Conservation (phyloP, 2,797 vertebrate genomes). For the Tangara arthus region DNA sequence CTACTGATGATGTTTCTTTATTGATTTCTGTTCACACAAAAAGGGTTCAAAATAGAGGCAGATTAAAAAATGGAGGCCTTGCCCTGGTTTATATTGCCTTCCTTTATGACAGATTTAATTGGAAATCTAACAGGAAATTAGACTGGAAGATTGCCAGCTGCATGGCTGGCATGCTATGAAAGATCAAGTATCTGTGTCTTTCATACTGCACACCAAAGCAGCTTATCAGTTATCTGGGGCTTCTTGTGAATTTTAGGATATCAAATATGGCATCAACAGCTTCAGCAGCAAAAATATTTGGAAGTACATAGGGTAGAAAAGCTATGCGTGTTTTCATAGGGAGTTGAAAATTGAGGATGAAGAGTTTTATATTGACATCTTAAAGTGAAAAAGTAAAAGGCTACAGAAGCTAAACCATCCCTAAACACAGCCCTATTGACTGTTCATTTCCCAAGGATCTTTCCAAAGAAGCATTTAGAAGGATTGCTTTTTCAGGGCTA, state of each 20-base stretch:
- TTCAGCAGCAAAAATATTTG: neutral
- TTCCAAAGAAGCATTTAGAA: neutral
- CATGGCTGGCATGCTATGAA: neutral
- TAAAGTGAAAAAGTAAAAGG: neutral
- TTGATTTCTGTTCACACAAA: neutral
- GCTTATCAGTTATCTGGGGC: neutral
- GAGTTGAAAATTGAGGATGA: neutral
- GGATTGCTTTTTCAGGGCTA: neutral
- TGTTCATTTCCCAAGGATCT: conserved; percentile 5
- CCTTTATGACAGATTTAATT: neutral
- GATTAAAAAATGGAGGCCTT: neutral
- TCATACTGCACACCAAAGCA: neutral
- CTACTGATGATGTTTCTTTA: neutral
- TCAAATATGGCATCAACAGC: neutral
- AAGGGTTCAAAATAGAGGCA: neutral
- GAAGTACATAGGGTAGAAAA: neutral
- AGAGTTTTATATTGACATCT: neutral
- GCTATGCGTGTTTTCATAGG: neutral
- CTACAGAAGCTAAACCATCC: neutral
- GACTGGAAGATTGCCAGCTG: neutral
- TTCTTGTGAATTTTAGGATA: neutral
- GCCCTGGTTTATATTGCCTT: neutral
- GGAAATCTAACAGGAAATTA: conserved; percentile 12
- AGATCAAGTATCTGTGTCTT: neutral
- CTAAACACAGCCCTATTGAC: neutral